phyloP scores from a whole-genome alignment of 2,797 vertebrate genomes.

The Danio tinwini region DNA sequence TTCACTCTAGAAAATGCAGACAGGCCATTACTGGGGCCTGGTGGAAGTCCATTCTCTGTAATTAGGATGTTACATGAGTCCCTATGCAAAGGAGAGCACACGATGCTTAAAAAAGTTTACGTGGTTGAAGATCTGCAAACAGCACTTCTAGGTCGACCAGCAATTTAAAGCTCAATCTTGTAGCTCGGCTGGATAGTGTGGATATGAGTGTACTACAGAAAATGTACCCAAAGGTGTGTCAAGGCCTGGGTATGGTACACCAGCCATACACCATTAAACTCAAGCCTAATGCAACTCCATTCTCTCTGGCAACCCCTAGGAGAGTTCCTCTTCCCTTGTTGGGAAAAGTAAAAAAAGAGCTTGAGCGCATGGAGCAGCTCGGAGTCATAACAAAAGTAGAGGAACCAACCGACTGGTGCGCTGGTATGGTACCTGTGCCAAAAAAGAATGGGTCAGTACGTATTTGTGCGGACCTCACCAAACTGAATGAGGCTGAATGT shows the following conservation, averaged over 20 bases:
- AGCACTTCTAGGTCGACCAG: too few relatives aligned
- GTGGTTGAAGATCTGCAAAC: too few relatives aligned
- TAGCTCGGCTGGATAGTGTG: conserved; percentile 10
- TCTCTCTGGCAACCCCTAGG: conserved; percentile 7
- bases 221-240: conserved; percentile 27
- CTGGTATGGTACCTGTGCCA: background rate
- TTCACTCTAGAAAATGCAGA: background rate
- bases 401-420: conserved; percentile 16
- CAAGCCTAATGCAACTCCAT: too few relatives aligned
- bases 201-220: background rate
- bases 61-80: background rate
- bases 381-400: conserved; percentile 29
- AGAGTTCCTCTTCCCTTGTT: conserved; percentile 20
- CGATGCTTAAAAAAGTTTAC: background rate
- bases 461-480: background rate
- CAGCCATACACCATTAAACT: too few relatives aligned
- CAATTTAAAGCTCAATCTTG: too few relatives aligned
- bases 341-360: conserved; percentile 42
- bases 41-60: background rate
- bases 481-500: conserved; percentile 4
- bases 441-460: background rate
- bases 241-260: background rate
- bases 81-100: background rate
- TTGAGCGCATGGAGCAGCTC: conserved; percentile 9
- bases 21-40: background rate